phyloP scores from a whole-genome alignment of 2,888 invertebrate species.

The Drosophila parthenogenetica region DNA sequence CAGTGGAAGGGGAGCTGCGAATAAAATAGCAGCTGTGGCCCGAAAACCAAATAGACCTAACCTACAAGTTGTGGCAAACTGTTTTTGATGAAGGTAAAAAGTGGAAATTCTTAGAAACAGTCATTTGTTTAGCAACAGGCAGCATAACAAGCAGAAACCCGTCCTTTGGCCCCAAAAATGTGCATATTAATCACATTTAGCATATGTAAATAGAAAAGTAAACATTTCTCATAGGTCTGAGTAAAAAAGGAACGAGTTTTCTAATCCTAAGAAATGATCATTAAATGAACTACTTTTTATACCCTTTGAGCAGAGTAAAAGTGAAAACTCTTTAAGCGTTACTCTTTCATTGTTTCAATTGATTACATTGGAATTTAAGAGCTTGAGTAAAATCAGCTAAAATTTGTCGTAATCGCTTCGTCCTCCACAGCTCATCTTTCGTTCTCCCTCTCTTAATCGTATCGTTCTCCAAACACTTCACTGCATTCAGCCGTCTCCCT shows the following conservation, averaged over 20 bases:
- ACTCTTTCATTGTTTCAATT: slow-evolving; percentile 1
- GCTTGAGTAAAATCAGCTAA: slow-evolving; percentile 12
- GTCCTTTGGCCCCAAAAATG: slow-evolving; percentile 4
- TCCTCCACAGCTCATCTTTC: slow-evolving; percentile 3
- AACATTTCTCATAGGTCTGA: background rate
- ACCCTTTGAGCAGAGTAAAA: background rate
- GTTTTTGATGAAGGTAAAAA: slow-evolving; percentile 27
- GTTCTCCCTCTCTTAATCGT: background rate
- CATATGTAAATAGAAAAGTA: slow-evolving; percentile 24
- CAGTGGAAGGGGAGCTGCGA: background rate
- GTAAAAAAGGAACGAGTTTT: too few species aligned
- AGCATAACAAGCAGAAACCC: background rate
- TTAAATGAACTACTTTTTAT: background rate
- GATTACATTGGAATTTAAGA: slow-evolving; percentile 11
- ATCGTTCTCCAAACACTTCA: background rate
- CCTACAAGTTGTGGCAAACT: slow-evolving; percentile 27
- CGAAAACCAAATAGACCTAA: slow-evolving; percentile 10
- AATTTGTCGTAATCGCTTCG: slow-evolving; percentile 25
- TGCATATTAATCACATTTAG: slow-evolving; percentile 30
- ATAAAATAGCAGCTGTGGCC: slow-evolving; percentile 15
- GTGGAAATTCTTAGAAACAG: slow-evolving; percentile 17
- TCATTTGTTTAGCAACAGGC: slow-evolving; percentile 29
- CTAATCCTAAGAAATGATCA: background rate
- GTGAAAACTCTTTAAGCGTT: background rate
- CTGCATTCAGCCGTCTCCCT: too few species aligned